Conservation (phyloP, 2,888 invertebrate species). For the Embidobia sp. region DNA sequence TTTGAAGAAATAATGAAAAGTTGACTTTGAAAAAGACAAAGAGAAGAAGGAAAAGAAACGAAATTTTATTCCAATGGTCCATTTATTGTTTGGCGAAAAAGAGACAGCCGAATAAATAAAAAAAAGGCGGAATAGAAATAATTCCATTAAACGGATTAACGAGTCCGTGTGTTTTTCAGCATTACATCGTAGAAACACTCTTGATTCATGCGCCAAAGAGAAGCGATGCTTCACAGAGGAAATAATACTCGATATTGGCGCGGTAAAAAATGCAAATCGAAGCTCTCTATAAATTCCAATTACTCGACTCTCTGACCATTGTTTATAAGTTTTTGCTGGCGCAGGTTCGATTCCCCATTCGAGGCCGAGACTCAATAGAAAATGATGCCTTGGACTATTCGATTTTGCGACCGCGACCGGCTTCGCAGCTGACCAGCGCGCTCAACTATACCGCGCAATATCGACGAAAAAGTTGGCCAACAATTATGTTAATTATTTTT, state of each 20-base stretch:
- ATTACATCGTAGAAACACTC: slow-evolving; percentile 4
- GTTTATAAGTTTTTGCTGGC: slow-evolving; percentile 39
- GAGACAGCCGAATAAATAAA: neutral
- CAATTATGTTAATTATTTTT: slow-evolving; percentile 43
- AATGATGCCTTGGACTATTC: slow-evolving; percentile 41
- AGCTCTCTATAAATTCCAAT: slow-evolving; percentile 40
- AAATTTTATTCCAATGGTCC: too few species aligned
- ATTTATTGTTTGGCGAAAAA: neutral
- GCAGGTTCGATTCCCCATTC: neutral
- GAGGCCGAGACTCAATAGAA: slow-evolving; percentile 29
- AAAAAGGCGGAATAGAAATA: neutral
- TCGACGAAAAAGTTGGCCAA: slow-evolving; percentile 21
- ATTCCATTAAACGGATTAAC: slow-evolving; percentile 19
- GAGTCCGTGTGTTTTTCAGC: slow-evolving; percentile 8
- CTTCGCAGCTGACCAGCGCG: slow-evolving; percentile 16
- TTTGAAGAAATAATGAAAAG: too few species aligned
- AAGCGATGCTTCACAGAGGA: slow-evolving; percentile 5
- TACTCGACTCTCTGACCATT: slow-evolving; percentile 25
- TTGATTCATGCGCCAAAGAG: slow-evolving; percentile 26
- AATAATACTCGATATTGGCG: slow-evolving; percentile 14
- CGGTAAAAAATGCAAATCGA: slow-evolving; percentile 39
- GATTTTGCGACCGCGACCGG: slow-evolving; percentile 26
- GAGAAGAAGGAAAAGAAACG: too few species aligned
- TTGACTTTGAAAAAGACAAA: too few species aligned
- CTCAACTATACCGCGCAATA: slow-evolving; percentile 7